Base-by-base conservation (phyloP, 2,113 vertebrate genomes). In the Nesospiza acunhae region DNA sequence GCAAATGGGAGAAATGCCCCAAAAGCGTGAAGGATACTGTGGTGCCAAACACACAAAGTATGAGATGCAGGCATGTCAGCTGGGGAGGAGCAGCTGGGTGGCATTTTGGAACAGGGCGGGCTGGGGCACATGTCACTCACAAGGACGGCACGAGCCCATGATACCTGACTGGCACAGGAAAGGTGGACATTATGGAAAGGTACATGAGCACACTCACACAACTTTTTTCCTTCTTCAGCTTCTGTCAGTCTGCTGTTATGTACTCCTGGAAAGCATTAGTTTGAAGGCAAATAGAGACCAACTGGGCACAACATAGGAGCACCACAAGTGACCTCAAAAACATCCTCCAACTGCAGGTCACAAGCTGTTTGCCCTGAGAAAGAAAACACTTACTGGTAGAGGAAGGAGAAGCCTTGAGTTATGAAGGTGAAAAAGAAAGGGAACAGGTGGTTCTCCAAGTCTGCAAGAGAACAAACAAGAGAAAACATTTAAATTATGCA, bases 1-100 rank as follows among this genome's bases (percentile, higher is more conserved):
- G 23, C 2, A 62, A 63, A 55, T 2, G 10, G 46, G 6, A 81
- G 18, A 23, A 62, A 58, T 3, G 20, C 7, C 63, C 20, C 60
- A 72, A 68, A 63, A 59, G 18, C 33, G 15, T 46, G 39, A 41
- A 50, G 6, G 14, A 17, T 11, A 55, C 4, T 35, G n/a, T 3
- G 50, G 24, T 41, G n/a, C 46, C 33, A 39, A 84, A 27, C 15
- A 21, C 0, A 2, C 4, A 15, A 60, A 64, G 27, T 27, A 22
- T 1, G 2, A 37, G 28, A 20, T 1, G 0, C 3, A 47, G 37
- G 35, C 37, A n/a, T 1, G 1, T 7, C 5, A 2, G 13, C 78
- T 18, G 12, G 9, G 23, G 15, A 75, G 23, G 22, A 53, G 74
- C n/a, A 82, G 28, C n/a, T 27, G 63, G 37, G 77, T 42, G 52